Conservation (phyloP, 2,888 invertebrate genomes). For the Nemotelus pantherinus region DNA sequence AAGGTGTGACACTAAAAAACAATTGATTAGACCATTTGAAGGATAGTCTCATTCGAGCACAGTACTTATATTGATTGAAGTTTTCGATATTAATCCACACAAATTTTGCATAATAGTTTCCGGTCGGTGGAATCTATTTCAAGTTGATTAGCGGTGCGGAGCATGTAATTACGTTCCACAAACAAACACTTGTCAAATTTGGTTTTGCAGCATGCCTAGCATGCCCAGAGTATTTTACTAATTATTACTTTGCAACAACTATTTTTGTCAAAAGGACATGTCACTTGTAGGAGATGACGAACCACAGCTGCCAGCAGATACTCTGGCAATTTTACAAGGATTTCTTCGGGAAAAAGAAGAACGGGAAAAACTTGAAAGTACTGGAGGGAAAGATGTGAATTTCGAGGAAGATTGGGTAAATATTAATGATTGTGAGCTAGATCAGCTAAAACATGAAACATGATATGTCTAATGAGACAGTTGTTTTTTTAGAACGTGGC, state of each 20-base stretch:
- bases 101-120: not conserved
- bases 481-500: too few species aligned
- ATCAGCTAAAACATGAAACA: too few species aligned
- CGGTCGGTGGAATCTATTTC: not conserved
- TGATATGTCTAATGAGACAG: too few species aligned
- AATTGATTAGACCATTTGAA: too few species aligned
- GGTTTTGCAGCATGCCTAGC: too few species aligned
- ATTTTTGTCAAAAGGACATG: not conserved
- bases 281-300: conserved; percentile 67
- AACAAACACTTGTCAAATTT: not conserved
- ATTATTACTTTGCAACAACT: too few species aligned
- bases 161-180: not conserved
- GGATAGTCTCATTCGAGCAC: too few species aligned
- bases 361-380: conserved; percentile 68
- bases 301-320: conserved; percentile 74
- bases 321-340: conserved; percentile 79
- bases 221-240: too few species aligned
- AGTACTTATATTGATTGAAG: too few species aligned
- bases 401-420: conserved; percentile 86
- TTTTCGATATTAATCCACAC: not conserved
- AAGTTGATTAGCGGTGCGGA: not conserved
- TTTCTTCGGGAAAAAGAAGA: conserved; percentile 79
- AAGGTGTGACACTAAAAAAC: too few species aligned
- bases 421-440: not conserved
- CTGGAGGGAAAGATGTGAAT: conserved; percentile 65